Evolutionary conservation across 1,140 invertebrate species (phyloP).

Genomic region (Phortica variegata): DNA sequence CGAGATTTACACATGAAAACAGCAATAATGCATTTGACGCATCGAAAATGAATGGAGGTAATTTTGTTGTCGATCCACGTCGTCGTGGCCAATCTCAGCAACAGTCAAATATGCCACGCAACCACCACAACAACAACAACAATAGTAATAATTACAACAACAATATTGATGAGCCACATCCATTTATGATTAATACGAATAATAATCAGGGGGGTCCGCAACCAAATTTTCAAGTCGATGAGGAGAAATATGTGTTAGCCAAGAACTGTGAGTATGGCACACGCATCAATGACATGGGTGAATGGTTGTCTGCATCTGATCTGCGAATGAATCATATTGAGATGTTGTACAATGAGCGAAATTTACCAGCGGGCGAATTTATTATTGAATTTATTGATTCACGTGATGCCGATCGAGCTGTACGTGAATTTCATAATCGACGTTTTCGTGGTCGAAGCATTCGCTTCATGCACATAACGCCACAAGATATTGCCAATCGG

Average conservation of each 20-base stretch:
- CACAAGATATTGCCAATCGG: constrained; percentile 61
- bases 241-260: constrained; percentile 66
- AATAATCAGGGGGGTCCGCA: constrained; percentile 3
- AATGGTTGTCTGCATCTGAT: constrained; percentile 77
- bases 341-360: constrained; percentile 69
- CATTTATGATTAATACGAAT: constrained; percentile 1
- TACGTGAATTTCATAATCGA: constrained; percentile 67
- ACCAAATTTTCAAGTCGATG: constrained; percentile 11
- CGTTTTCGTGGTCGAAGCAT: constrained; percentile 67
- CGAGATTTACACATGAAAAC: too few relatives aligned
- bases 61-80: too few relatives aligned
- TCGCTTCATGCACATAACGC: constrained; percentile 66
- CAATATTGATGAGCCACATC: background rate
- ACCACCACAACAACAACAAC: too few relatives aligned
- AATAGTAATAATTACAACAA: background rate
- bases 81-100: constrained; percentile 4
- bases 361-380: constrained; percentile 76
- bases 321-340: constrained; percentile 76
- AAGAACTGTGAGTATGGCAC: constrained; percentile 74
- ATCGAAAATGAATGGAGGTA: constrained; percentile 15
- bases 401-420: constrained; percentile 70
- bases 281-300: constrained; percentile 73
- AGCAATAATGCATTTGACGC: constrained; percentile 9
- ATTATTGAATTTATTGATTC: constrained; percentile 78
- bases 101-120: too few relatives aligned